These are phyloP conservation scores for Caenorhabditis sp. DNA, from an alignment of 2,888 invertebrate species.

Conservation along the genomic window DNA sequence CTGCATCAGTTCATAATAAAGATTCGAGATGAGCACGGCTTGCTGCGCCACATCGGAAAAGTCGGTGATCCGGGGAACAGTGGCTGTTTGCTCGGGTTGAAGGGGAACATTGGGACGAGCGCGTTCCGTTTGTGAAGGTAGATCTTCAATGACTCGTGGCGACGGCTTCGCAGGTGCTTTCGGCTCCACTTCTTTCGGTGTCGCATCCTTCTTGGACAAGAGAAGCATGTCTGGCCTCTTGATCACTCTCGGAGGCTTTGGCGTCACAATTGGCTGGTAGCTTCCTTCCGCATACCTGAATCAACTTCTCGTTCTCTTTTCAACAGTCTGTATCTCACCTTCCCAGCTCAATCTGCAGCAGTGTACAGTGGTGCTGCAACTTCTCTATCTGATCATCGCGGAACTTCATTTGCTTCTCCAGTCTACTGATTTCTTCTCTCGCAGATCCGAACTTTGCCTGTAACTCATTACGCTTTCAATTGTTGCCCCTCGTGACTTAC, in stretches of 20 bases:
- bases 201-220: not conserved
- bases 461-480: not conserved
- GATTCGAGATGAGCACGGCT: constrained; percentile 68
- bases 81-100: not conserved
- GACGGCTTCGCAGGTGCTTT: constrained; percentile 17
- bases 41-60: constrained; percentile 59
- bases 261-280: constrained; percentile 10
- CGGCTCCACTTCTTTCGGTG: not conserved
- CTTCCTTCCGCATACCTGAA: constrained; percentile 46
- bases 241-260: constrained; percentile 16
- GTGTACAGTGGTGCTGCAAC: constrained; percentile 71
- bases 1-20: constrained; percentile 69
- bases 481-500: constrained; percentile 1
- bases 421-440: constrained; percentile 60
- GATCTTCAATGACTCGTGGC: constrained; percentile 29
- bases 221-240: constrained; percentile 24
- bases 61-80: not conserved
- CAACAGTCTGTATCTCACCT: constrained; percentile 25
- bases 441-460: constrained; percentile 69
- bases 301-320: too few species aligned
- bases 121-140: not conserved
- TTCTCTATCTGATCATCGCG: constrained; percentile 75
- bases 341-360: constrained; percentile 70
- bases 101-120: not conserved
- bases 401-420: constrained; percentile 73